phyloP scores from a whole-genome alignment of 2,888 invertebrate genomes.

The Rhagophthalmus giganteus region DNA sequence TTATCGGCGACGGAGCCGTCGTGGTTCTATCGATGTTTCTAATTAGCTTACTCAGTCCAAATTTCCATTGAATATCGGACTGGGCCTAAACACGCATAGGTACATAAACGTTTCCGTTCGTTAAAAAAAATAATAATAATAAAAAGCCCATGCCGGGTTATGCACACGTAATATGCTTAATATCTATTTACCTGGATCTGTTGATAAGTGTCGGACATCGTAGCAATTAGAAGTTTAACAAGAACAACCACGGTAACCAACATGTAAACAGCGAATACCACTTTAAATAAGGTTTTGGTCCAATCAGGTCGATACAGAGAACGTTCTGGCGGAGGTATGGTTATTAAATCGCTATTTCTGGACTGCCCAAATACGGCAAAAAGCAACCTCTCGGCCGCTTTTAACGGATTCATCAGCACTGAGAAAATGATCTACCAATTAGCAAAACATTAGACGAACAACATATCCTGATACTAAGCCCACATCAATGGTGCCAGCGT shows the following conservation, averaged over 20 bases:
- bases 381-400: constrained; percentile 96
- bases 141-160: too few species aligned
- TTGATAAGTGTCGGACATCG: constrained; percentile 99
- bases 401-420: constrained; percentile 85
- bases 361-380: constrained; percentile 97
- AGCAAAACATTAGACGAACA: not conserved
- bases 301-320: constrained; percentile 76
- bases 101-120: too few species aligned
- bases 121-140: too few species aligned
- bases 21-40: constrained; percentile 97
- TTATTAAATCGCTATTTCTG: constrained; percentile 74
- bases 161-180: too few species aligned
- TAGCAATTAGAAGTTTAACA: constrained; percentile 98
- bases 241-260: constrained; percentile 97
- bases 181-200: constrained; percentile 66
- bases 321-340: constrained; percentile 47
- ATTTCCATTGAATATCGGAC: constrained; percentile 99
- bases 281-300: constrained; percentile 85
- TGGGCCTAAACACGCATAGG: constrained; percentile 72
- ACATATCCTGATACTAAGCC: not conserved
- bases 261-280: constrained; percentile 96
- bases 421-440: constrained; percentile 48
- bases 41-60: constrained; percentile 96
- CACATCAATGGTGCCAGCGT: not conserved
- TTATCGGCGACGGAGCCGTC: constrained; percentile 97